Evolutionary conservation across 2,888 invertebrate species (phyloP), one percentile per base, ranked within the genome.

Genomic region (Melipona beecheii): DNA sequence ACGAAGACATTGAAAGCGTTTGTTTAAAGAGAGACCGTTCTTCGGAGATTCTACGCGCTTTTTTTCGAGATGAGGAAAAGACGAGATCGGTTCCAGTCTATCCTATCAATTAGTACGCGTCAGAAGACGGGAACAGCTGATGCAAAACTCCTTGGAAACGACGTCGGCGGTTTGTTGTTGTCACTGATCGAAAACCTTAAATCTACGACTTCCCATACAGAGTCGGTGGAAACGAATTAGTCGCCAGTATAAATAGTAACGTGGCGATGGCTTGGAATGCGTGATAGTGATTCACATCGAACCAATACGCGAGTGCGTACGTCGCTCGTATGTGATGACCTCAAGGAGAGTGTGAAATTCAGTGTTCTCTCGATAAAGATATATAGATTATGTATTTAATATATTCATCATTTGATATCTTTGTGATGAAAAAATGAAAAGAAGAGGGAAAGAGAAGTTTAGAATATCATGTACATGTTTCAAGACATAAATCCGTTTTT

Each of bases 231-330:
- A 89, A 90, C 89, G 89, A 90, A 91, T 91, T 90, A 89, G 87
- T 81, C 82, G 85, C 70, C 56, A 81, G 89, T 91, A 91, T 91
- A 91, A 91, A 91, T 91, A 91, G 90, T 88, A 71, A 75, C 71
- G n/a, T 49, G 77, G 75, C 68, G 64, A 72, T 52, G 72, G 71
- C 54, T 52, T 43, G 73, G 62, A 60, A 77, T 56, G 78, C 54
- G 62, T 56, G 83, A 85, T 68, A 77, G 72, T 60, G 72, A 85
- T 77, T 58, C 24, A 84, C 78, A 66, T 70, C 54, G 54, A 24
- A 83, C 73, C 65, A 74, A 66, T 66, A 56, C 13, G 56, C 56
- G 15, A 56, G 56, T 31, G 3, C 31, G 31, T n/a, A 56, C 0
- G 56, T n/a, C n/a, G 4, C 56, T 27, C 24, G 50, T 31, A 54